phyloP scores from a whole-genome alignment of 1,140 invertebrate genomes.

The Diabrotica undecimpunctata region DNA sequence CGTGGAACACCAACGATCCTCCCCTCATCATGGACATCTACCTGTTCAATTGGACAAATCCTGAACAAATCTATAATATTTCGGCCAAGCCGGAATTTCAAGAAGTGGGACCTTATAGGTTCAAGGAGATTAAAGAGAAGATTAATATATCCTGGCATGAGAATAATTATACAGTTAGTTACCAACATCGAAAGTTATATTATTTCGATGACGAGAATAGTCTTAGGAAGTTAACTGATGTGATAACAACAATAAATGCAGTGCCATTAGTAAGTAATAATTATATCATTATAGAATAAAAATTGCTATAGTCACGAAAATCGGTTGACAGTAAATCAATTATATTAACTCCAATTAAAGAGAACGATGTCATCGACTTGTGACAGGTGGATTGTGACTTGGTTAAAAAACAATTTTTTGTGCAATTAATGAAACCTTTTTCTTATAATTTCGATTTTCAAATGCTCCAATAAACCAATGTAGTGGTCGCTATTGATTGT shows the following conservation, averaged over 20 bases:
- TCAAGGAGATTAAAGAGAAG: conserved; percentile 65
- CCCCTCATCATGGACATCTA: conserved; percentile 60
- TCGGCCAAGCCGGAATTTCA: conserved; percentile 53
- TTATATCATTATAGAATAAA: no score
- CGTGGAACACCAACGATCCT: conserved; percentile 40
- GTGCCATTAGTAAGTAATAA: conserved; percentile 69
- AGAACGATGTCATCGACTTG: no score
- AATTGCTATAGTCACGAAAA: no score
- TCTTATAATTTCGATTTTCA: no score
- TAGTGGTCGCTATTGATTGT: no score
- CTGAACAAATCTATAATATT: conserved; percentile 52
- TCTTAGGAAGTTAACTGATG: conserved; percentile 70
- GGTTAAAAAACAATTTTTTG: no score
- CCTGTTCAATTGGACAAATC: conserved; percentile 82
- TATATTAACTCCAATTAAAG: no score
- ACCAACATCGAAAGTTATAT: conserved; percentile 70
- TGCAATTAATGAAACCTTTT: no score
- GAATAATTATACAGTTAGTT: conserved; percentile 72
- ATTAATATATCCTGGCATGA: conserved; percentile 67
- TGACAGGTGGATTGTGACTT: no score
- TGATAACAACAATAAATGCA: conserved; percentile 75
- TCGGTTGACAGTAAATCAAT: no score
- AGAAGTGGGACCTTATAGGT: conserved; percentile 69
- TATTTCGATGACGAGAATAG: conserved; percentile 70
- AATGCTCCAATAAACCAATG: no score